Conservation (phyloP, 2,113 vertebrate genomes). For the Apteryx mantelli region DNA sequence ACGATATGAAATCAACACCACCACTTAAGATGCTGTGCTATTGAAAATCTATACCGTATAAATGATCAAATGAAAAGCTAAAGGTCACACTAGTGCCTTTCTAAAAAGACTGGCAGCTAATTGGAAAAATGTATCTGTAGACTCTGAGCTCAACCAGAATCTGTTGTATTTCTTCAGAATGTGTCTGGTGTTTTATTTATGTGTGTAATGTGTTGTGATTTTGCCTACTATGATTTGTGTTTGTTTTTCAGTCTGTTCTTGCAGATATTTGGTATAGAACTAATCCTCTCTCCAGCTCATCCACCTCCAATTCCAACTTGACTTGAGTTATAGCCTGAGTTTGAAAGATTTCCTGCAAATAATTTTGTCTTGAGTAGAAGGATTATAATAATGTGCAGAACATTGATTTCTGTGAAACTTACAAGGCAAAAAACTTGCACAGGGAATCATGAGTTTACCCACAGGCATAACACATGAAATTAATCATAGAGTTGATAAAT, state of each 20-base stretch:
- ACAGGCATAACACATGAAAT: background rate
- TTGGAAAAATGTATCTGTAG: background rate
- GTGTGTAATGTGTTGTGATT: background rate
- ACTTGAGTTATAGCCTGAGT: slow-evolving; percentile 27
- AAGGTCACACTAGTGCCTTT: slow-evolving; percentile 6
- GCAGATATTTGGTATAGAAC: slow-evolving; percentile 6
- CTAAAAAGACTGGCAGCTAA: slow-evolving; percentile 17
- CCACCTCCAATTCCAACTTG: background rate
- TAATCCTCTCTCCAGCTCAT: slow-evolving; percentile 2
- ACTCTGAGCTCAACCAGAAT: background rate
- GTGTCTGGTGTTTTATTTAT: slow-evolving; percentile 53
- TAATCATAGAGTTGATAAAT: background rate
- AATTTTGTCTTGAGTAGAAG: slow-evolving; percentile 25
- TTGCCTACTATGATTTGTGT: slow-evolving; percentile 36
- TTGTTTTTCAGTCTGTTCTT: slow-evolving; percentile 53
- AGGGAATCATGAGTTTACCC: background rate
- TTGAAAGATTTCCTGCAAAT: slow-evolving; percentile 46
- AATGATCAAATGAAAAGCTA: slow-evolving; percentile 11
- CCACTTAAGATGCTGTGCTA: background rate
- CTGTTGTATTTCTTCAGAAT: slow-evolving; percentile 21
- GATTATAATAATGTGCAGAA: slow-evolving; percentile 18
- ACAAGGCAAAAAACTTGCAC: background rate
- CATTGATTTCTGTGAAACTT: slow-evolving; percentile 4
- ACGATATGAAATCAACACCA: background rate
- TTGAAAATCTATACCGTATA: background rate